These are phyloP conservation scores for Tenthredo amoena DNA, from an alignment of 2,888 invertebrate species.

Conservation along the genomic window DNA sequence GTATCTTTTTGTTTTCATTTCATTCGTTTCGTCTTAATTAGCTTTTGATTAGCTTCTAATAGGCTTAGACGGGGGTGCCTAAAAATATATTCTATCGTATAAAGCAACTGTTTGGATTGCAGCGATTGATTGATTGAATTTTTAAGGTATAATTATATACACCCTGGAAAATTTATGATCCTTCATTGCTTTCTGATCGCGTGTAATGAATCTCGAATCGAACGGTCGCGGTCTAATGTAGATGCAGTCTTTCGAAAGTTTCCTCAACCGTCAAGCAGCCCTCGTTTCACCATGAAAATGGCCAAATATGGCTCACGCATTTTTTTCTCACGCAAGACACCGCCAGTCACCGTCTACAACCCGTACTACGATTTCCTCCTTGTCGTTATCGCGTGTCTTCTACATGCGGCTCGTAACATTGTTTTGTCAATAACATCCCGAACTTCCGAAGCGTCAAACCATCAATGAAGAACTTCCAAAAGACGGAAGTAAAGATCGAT, in stretches of 20 bases:
- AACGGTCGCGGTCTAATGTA: neutral
- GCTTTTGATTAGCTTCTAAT: neutral
- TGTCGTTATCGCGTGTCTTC: constrained; percentile 43
- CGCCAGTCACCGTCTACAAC: constrained; percentile 58
- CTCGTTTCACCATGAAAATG: constrained; percentile 3
- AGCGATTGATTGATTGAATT: neutral
- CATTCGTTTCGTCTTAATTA: neutral
- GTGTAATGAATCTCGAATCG: neutral
- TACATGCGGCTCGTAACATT: constrained; percentile 19
- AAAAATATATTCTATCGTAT: neutral
- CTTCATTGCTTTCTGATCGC: constrained; percentile 3
- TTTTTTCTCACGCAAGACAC: constrained; percentile 60
- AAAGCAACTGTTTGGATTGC: neutral
- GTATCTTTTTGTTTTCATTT: neutral
- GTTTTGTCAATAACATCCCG: constrained; percentile 39
- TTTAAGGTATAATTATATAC: neutral
- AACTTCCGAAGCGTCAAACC: constrained; percentile 7
- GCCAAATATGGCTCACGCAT: constrained; percentile 49
- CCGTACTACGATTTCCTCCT: constrained; percentile 10
- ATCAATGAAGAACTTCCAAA: constrained; percentile 32
- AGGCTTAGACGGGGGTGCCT: neutral
- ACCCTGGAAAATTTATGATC: neutral
- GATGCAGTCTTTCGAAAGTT: constrained; percentile 16
- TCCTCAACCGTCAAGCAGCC: neutral
- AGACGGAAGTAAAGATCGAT: constrained; percentile 26